Percentiles rank a stretch among this genome's conserved stretches.
Conservation (phyloP, 2,797 vertebrate genomes). For the Sebastes diaconus region DNA sequence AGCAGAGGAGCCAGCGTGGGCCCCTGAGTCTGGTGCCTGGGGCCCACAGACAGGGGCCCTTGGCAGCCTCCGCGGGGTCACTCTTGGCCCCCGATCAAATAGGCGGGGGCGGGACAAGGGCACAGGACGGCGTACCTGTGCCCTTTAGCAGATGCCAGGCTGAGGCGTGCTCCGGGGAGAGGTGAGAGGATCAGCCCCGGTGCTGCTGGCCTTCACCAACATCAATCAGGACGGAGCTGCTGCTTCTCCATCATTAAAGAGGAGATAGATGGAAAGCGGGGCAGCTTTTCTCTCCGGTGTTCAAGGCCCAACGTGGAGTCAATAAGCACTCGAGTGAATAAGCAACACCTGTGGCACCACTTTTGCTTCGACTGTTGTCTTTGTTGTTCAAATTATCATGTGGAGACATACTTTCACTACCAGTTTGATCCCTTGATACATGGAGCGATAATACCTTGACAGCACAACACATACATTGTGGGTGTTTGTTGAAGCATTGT, state of each 20-base stretch:
- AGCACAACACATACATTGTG: background rate
- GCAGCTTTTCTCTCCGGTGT: conserved; percentile 9
- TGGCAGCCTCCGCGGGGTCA: conserved; percentile 71
- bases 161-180: conserved; percentile 59
- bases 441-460: conserved; percentile 12
- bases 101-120: conserved; percentile 70
- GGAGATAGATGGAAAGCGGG: conserved; percentile 32
- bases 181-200: conserved; percentile 64
- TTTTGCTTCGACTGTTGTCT: background rate
- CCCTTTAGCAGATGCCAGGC: conserved; percentile 81
- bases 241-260: conserved; percentile 58
- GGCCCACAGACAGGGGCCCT: conserved; percentile 70
- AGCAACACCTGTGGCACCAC: conserved; percentile 45
- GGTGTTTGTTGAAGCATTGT: background rate
- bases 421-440: conserved; percentile 27
- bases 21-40: conserved; percentile 68
- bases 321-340: conserved; percentile 4
- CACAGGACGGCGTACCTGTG: conserved; percentile 75
- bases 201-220: conserved; percentile 61
- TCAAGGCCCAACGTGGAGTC: background rate
- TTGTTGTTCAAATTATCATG: conserved; percentile 23
- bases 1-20: conserved; percentile 66
- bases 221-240: conserved; percentile 62
- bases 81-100: conserved; percentile 82
- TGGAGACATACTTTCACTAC: background rate